Percentiles rank a stretch among this genome's conserved stretches.
Conservation (phyloP, 1,140 invertebrate genomes). For the Macrobrachium nipponense region DNA sequence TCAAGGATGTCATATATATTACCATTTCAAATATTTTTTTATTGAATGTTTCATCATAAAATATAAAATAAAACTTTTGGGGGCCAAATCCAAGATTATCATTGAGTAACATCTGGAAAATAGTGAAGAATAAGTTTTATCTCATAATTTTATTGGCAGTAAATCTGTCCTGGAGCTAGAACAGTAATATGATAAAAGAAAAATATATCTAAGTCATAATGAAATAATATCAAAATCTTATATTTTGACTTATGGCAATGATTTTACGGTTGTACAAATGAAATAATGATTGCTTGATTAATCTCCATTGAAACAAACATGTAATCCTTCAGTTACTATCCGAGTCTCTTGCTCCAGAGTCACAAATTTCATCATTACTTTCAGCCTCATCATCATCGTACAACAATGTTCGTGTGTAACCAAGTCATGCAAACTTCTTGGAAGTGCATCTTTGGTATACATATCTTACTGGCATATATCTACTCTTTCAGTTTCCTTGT, state of each 20-base stretch:
- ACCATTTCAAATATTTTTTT: too few relatives aligned
- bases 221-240: background rate
- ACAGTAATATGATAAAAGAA: too few relatives aligned
- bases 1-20: too few relatives aligned
- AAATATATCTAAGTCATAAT: background rate
- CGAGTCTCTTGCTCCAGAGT: slow-evolving; percentile 28
- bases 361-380: slow-evolving; percentile 1
- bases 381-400: slow-evolving; percentile 3
- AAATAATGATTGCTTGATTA: background rate
- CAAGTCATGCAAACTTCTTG: slow-evolving; percentile 16
- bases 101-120: too few relatives aligned
- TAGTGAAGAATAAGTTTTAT: too few relatives aligned
- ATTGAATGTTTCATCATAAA: too few relatives aligned
- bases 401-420: slow-evolving; percentile 3
- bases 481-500: background rate
- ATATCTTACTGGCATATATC: slow-evolving; percentile 24
- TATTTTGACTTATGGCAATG: background rate
- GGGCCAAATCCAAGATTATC: too few relatives aligned
- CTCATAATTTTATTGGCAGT: too few relatives aligned
- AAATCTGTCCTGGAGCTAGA: too few relatives aligned
- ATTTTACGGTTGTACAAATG: background rate
- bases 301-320: background rate
- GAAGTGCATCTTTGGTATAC: slow-evolving; percentile 21
- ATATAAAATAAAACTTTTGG: too few relatives aligned
- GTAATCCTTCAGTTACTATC: slow-evolving; percentile 16